Percentiles rank a stretch among this genome's conserved stretches.
Evolutionary conservation across 2,888 invertebrate genomes (phyloP).

Genomic region (Phorcus lineatus): DNA sequence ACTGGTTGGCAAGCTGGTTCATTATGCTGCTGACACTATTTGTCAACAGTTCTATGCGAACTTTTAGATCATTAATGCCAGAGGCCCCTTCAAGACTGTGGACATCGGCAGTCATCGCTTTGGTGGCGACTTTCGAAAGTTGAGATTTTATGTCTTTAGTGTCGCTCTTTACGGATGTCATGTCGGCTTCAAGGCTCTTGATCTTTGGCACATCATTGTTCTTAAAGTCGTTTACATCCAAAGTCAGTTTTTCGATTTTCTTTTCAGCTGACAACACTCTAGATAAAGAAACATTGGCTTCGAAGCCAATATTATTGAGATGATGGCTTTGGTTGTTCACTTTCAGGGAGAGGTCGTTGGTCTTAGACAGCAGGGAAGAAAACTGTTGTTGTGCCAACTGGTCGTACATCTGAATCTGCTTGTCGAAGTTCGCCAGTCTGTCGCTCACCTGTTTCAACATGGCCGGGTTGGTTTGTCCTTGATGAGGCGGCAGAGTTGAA

Average conservation of each 20-base stretch:
- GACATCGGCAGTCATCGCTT: background rate
- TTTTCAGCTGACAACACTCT: background rate
- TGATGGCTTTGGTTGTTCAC: background rate
- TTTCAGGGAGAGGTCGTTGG: conserved; percentile 5
- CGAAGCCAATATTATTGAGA: background rate
- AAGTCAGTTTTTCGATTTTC: background rate
- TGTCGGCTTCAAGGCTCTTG: background rate
- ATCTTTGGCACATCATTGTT: background rate
- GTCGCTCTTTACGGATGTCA: background rate
- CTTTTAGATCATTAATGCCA: no score
- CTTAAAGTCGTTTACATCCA: background rate
- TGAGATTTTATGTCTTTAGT: background rate
- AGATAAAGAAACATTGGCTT: background rate
- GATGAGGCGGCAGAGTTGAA: background rate
- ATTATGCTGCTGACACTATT: no score
- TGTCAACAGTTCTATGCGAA: no score
- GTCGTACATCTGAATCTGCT: conserved; percentile 37
- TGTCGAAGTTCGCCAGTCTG: conserved; percentile 35
- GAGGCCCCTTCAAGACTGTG: background rate
- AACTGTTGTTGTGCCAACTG: conserved; percentile 35
- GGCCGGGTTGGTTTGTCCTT: background rate
- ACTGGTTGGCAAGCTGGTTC: no score
- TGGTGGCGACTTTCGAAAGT: background rate
- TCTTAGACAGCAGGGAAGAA: conserved; percentile 25
- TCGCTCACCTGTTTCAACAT: background rate